A percentile compares a stretch with the other conserved stretches of the same genome.
Evolutionary conservation across 1,140 invertebrate genomes (phyloP).

Genomic region (Alviniconcha marisindica): DNA sequence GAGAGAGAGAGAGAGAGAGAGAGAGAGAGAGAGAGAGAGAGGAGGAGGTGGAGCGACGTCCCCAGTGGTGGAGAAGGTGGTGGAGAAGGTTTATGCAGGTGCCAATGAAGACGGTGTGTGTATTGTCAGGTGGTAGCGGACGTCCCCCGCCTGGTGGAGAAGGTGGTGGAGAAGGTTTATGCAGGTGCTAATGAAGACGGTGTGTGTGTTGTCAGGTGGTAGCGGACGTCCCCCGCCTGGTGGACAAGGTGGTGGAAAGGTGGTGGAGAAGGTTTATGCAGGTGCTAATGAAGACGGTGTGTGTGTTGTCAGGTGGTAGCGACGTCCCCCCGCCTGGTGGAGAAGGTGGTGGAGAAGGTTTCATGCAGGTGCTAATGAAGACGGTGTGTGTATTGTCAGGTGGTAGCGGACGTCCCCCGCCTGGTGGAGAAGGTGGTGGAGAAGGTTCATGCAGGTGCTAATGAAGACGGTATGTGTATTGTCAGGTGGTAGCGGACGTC

Average conservation of each 20-base stretch:
- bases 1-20: no score
- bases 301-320: constrained; percentile 53
- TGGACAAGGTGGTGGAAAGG: no score
- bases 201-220: neutral
- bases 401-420: neutral
- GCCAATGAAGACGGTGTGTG: no score
- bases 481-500: constrained; percentile 62
- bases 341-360: constrained; percentile 49
- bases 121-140: constrained; percentile 63
- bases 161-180: constrained; percentile 49
- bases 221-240: neutral
- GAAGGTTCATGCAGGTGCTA: neutral
- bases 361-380: no score
- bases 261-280: neutral
- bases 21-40: no score
- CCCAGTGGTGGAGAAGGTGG: constrained; percentile 52
- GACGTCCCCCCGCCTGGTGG: constrained; percentile 60
- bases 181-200: neutral
- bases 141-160: constrained; percentile 57
- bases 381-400: no score
- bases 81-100: constrained; percentile 36
- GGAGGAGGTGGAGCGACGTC: no score
- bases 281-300: neutral
- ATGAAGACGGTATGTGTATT: neutral
- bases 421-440: no score